These are phyloP conservation scores for Patella ulyssiponensis DNA, from an alignment of 2,888 invertebrate genomes.

Conservation along the genomic window DNA sequence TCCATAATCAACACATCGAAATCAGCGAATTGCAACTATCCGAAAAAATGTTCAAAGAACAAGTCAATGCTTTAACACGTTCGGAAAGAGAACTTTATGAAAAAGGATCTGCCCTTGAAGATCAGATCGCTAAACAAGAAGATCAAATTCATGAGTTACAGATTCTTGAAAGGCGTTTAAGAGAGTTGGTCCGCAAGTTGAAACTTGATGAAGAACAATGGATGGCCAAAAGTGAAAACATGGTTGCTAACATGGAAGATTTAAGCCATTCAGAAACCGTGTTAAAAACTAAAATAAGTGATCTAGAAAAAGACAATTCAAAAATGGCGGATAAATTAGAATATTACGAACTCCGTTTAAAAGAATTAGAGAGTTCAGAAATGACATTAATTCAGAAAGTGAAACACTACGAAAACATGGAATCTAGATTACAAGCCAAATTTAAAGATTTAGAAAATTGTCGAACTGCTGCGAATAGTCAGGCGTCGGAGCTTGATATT, in stretches of 20 bases:
- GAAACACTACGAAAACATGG: constrained; percentile 56
- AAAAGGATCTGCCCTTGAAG: constrained; percentile 57
- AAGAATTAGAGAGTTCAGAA: constrained; percentile 59
- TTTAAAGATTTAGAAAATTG: constrained; percentile 56
- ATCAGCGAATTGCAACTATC: constrained; percentile 60
- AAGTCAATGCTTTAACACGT: constrained; percentile 52
- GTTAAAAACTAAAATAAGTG: constrained; percentile 57
- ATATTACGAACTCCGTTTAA: constrained; percentile 53
- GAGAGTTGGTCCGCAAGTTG: constrained; percentile 57
- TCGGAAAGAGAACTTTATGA: constrained; percentile 55
- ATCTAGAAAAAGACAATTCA: constrained; percentile 60
- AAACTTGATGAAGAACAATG: constrained; percentile 60
- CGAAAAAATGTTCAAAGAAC: constrained; percentile 62
- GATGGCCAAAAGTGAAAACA: constrained; percentile 54
- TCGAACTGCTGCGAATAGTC: constrained; percentile 56
- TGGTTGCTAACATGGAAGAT: constrained; percentile 61
- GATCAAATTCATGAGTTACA: constrained; percentile 57
- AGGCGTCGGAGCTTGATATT: constrained; percentile 57
- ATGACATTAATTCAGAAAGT: constrained; percentile 49
- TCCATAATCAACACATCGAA: constrained; percentile 67
- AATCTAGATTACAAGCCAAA: constrained; percentile 51
- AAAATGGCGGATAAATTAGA: constrained; percentile 56
- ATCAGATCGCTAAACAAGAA: constrained; percentile 49
- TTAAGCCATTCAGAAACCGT: constrained; percentile 59
- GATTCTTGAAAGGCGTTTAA: constrained; percentile 55